These are phyloP conservation scores for Climacteris rufus DNA, from an alignment of 2,113 vertebrate species.

Conservation along the genomic window DNA sequence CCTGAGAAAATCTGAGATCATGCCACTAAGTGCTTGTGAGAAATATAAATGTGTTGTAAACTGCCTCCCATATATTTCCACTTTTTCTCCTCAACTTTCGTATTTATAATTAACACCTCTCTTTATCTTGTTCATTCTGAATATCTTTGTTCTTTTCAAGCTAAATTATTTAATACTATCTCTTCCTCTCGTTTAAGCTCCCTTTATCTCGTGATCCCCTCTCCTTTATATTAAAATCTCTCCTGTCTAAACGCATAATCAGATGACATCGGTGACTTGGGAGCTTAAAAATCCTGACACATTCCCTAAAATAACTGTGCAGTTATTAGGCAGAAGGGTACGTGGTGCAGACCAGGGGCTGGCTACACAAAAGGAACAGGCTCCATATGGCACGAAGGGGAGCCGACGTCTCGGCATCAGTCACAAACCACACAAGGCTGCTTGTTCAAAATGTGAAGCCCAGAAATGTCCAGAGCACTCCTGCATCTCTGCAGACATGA, in stretches of 20 bases:
- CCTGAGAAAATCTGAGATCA: constrained; percentile 10
- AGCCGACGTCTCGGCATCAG: rapidly evolving
- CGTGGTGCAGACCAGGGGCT: background rate
- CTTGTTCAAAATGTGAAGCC: background rate
- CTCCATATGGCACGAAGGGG: background rate
- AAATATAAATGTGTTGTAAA: constrained; percentile 67
- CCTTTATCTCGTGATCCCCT: constrained; percentile 58
- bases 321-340: background rate
- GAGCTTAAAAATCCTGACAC: background rate
- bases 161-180: constrained; percentile 63
- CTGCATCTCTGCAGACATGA: background rate
- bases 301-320: background rate
- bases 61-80: constrained; percentile 55
- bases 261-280: background rate
- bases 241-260: constrained; percentile 48
- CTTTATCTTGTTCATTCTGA: constrained; percentile 66
- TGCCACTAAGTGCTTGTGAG: constrained; percentile 36
- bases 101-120: constrained; percentile 67
- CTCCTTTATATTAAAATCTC: constrained; percentile 59
- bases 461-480: background rate
- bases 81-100: constrained; percentile 59
- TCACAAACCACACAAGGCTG: background rate
- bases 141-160: constrained; percentile 58
- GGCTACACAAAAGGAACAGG: background rate
- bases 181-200: constrained; percentile 44